Evolutionary conservation across 2,888 invertebrate genomes (phyloP).

Genomic region (Stenolophus ochropezus): DNA sequence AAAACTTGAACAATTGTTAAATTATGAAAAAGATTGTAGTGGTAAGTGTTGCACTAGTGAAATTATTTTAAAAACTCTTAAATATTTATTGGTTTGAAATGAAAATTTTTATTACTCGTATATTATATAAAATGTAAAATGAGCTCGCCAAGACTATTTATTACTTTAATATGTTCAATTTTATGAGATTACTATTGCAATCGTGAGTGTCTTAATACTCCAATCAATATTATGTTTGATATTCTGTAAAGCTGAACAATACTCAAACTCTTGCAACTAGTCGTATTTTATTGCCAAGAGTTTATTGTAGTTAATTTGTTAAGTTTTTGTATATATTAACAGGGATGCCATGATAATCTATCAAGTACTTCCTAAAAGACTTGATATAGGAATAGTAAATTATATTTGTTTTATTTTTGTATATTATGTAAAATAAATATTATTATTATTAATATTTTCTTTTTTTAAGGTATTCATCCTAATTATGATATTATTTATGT

Average conservation of each 20-base stretch:
- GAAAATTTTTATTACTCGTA: too few relatives aligned
- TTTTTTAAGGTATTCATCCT: background rate
- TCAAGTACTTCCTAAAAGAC: background rate
- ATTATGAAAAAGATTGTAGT: too few relatives aligned
- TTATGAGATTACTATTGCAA: background rate
- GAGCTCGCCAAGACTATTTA: too few relatives aligned
- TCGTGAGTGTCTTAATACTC: background rate
- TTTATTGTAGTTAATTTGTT: background rate
- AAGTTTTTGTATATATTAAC: background rate
- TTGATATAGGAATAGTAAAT: constrained; percentile 4
- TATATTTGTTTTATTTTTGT: background rate
- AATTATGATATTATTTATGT: too few relatives aligned
- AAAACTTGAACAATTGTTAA: too few relatives aligned
- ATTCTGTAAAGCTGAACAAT: background rate
- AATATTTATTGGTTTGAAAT: too few relatives aligned
- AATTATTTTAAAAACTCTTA: too few relatives aligned
- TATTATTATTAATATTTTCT: background rate
- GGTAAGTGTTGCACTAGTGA: too few relatives aligned
- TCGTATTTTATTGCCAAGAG: constrained; percentile 7
- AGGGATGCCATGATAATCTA: background rate
- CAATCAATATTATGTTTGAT: background rate
- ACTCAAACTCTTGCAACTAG: constrained; percentile 6
- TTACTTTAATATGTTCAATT: background rate
- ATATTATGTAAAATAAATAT: constrained; percentile 1
- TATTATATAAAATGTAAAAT: too few relatives aligned